phyloP scores from a whole-genome alignment of 2,888 invertebrate genomes.

The Deilephila porcellus region DNA sequence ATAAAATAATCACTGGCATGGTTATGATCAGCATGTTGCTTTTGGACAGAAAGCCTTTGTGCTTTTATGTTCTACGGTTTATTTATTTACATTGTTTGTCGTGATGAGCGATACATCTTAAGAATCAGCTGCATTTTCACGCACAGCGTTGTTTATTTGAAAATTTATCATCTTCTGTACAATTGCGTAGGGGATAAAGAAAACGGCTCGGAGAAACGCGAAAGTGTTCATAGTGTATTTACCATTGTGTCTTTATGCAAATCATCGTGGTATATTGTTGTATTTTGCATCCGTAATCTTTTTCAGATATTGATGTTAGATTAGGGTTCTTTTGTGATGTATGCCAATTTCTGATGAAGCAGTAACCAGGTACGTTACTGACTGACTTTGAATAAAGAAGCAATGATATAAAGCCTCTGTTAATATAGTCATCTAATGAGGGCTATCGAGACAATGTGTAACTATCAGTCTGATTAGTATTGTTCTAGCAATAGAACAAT shows the following conservation, averaged over 20 bases:
- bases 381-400: too few relatives aligned
- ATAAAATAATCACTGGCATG: too few relatives aligned
- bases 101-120: background rate
- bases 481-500: too few relatives aligned
- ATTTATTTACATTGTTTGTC: too few relatives aligned
- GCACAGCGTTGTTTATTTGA: background rate
- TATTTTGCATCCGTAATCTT: constrained; percentile 6
- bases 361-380: too few relatives aligned
- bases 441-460: too few relatives aligned
- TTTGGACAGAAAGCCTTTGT: too few relatives aligned
- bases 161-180: constrained; percentile 3
- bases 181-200: background rate
- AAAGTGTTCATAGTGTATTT: constrained; percentile 8
- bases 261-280: constrained; percentile 19
- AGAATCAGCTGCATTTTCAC: background rate
- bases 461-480: too few relatives aligned
- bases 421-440: too few relatives aligned
- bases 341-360: background rate
- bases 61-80: too few relatives aligned
- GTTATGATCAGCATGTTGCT: too few relatives aligned
- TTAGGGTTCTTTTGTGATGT: background rate
- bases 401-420: too few relatives aligned
- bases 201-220: constrained; percentile 10
- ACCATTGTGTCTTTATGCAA: constrained; percentile 25
- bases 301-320: background rate